Percentiles rank a stretch among this genome's conserved stretches.
phyloP scores from a whole-genome alignment of 2,797 vertebrate species.

The Scleropages formosus region DNA sequence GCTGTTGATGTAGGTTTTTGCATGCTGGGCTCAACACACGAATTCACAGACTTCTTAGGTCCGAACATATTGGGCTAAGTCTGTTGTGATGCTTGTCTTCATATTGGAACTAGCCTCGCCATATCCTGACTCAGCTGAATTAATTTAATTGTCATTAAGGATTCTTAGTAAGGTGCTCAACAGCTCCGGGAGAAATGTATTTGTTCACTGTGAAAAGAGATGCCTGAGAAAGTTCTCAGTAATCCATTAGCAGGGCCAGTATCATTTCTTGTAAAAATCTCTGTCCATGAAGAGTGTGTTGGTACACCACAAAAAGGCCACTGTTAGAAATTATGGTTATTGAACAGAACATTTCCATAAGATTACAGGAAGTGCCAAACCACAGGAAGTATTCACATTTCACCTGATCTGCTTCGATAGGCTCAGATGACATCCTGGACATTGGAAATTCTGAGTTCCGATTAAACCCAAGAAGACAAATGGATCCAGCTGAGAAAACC shows the following conservation, averaged over 20 bases:
- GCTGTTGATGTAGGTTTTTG: too few species aligned
- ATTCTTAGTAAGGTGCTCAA: too few species aligned
- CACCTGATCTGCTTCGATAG: neutral
- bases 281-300: neutral
- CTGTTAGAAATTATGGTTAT: neutral
- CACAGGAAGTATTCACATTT: too few species aligned
- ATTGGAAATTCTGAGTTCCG: slow-evolving; percentile 24
- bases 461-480: slow-evolving; percentile 28
- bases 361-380: neutral
- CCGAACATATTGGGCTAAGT: too few species aligned
- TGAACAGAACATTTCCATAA: neutral
- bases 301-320: neutral
- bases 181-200: too few species aligned
- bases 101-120: too few species aligned
- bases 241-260: neutral
- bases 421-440: slow-evolving; percentile 4
- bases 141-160: too few species aligned
- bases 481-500: slow-evolving; percentile 35
- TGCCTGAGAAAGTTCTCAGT: neutral
- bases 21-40: too few species aligned
- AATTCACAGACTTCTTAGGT: too few species aligned
- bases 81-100: too few species aligned
- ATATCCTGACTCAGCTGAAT: too few species aligned
- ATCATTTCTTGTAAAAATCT: neutral
- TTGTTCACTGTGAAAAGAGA: too few species aligned